Percentiles rank a stretch among this genome's conserved stretches.
Conservation (phyloP, 2,113 vertebrate genomes). For the Trochalopteron elliotii region DNA sequence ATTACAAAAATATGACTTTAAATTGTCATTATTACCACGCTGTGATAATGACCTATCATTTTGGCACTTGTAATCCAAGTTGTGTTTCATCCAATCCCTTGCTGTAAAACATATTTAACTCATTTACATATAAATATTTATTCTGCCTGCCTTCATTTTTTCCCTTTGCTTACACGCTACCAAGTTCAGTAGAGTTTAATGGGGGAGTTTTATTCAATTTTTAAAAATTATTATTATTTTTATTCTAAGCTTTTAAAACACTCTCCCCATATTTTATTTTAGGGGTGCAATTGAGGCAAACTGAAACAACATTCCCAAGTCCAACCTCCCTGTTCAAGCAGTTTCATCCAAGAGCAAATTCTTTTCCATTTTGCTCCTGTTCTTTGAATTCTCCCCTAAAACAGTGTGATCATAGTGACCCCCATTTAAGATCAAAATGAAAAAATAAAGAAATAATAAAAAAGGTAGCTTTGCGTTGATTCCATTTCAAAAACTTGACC, state of each 20-base stretch:
- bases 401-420: not conserved
- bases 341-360: not conserved
- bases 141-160: not conserved
- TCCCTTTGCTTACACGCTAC: not conserved
- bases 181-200: not conserved
- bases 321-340: not conserved
- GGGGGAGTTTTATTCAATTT: not conserved
- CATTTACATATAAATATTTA: not conserved
- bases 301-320: not conserved
- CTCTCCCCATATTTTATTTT: not conserved
- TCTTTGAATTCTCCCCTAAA: not conserved
- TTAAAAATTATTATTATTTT: not conserved
- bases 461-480: not conserved
- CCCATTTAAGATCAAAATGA: not conserved
- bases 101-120: not conserved
- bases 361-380: not conserved
- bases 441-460: not conserved
- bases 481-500: not conserved
- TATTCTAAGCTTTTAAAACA: not conserved
- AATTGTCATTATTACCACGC: not conserved
- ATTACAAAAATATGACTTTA: not conserved
- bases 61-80: not conserved
- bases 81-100: not conserved
- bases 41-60: conserved; percentile 1
- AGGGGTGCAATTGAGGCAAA: not conserved